Evolutionary conservation across 2,113 vertebrate species (phyloP).

Genomic region (Buteo buteo): DNA sequence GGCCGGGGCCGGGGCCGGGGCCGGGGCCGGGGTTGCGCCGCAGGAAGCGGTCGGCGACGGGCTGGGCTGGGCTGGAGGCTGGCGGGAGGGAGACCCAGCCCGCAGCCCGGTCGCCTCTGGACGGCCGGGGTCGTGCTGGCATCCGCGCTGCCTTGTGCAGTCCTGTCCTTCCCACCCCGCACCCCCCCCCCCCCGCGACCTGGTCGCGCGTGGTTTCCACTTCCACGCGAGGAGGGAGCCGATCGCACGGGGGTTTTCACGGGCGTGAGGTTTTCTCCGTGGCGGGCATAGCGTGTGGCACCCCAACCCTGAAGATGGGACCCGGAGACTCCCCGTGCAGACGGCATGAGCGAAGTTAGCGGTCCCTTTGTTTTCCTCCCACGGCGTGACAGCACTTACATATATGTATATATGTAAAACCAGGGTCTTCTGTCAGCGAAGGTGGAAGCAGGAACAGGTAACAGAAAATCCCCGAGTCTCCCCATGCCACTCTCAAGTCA

Average conservation of each 20-base stretch:
- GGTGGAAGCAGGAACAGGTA: neutral
- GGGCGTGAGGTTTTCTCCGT: neutral
- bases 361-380: neutral
- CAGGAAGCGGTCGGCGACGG: too few species aligned
- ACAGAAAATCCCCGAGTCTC: neutral
- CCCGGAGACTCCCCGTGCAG: neutral
- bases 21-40: too few species aligned
- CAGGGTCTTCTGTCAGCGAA: neutral
- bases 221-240: neutral
- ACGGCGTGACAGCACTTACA: accelerated
- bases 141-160: too few species aligned
- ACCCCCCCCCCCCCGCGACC: too few species aligned
- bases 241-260: neutral
- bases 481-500: accelerated
- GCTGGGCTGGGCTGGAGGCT: too few species aligned
- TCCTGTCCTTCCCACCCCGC: too few species aligned
- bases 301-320: accelerated
- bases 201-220: neutral
- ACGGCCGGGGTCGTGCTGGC: too few species aligned
- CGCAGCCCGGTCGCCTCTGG: too few species aligned
- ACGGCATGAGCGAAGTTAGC: neutral
- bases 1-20: too few species aligned
- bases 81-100: too few species aligned
- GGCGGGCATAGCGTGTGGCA: neutral
- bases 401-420: too few species aligned